Percentiles rank a stretch among this genome's conserved stretches.
Conservation (phyloP, 2,113 vertebrate species). For the Pangasianodon gigas region DNA sequence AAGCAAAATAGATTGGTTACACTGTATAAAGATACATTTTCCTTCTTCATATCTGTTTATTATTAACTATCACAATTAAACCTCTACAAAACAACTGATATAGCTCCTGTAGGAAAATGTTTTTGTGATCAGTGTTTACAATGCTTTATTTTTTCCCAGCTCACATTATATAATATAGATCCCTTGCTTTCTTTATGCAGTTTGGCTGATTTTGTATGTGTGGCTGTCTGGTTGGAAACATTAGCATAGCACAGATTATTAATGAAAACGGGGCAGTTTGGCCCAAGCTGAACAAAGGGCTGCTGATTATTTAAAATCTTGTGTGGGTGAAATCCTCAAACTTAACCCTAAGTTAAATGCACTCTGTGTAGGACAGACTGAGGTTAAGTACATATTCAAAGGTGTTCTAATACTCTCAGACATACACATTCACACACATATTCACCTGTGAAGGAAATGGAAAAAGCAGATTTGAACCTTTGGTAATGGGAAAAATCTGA, state of each 20-base stretch:
- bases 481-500: background rate
- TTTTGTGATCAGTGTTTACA: too few relatives aligned
- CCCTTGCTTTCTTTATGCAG: background rate
- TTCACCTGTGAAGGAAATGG: background rate
- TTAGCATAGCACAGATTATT: background rate
- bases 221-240: background rate
- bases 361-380: background rate
- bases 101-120: too few relatives aligned
- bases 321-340: background rate
- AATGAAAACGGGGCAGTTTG: background rate
- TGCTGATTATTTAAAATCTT: background rate
- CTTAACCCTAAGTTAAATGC: background rate
- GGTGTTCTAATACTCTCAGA: background rate
- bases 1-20: background rate
- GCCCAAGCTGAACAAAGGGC: background rate
- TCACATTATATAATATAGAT: background rate
- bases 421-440: background rate
- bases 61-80: too few relatives aligned
- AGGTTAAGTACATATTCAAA: background rate
- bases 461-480: background rate
- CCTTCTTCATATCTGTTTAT: too few relatives aligned
- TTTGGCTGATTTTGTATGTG: background rate
- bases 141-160: too few relatives aligned
- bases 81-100: too few relatives aligned
- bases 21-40: too few relatives aligned